Conservation (phyloP, 2,113 vertebrate genomes). For the Oenanthe oenanthe region DNA sequence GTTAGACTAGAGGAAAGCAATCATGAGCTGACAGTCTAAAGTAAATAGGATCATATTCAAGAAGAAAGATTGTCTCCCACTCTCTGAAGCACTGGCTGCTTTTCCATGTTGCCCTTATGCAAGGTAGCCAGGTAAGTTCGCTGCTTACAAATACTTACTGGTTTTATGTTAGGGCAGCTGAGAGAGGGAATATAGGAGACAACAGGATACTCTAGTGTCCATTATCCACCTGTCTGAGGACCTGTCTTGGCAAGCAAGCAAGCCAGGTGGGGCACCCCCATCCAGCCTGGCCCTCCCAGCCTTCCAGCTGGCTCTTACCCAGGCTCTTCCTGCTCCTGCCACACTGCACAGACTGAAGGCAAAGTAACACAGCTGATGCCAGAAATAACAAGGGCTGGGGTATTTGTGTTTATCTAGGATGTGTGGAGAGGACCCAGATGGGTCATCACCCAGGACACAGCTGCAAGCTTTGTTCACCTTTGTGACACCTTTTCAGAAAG, state of each 20-base stretch:
- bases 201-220: neutral
- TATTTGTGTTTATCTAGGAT: neutral
- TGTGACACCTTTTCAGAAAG: neutral
- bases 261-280: neutral
- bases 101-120: neutral
- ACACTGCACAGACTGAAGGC: neutral
- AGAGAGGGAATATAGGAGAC: neutral
- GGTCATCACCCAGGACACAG: neutral
- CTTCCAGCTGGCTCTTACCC: neutral
- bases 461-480: neutral
- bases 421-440: neutral
- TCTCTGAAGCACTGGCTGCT: neutral
- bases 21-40: neutral
- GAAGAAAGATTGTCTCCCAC: neutral
- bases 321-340: neutral
- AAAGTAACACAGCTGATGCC: neutral
- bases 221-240: no score
- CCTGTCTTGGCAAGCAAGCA: neutral
- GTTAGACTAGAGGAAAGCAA: neutral
- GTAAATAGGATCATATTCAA: neutral
- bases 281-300: rapidly evolving
- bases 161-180: neutral
- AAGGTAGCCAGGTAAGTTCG: neutral
- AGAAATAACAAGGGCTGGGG: neutral
- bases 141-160: no score